Conservation (phyloP, 2,113 vertebrate genomes). For the Chamaetylas fuelleborni region DNA sequence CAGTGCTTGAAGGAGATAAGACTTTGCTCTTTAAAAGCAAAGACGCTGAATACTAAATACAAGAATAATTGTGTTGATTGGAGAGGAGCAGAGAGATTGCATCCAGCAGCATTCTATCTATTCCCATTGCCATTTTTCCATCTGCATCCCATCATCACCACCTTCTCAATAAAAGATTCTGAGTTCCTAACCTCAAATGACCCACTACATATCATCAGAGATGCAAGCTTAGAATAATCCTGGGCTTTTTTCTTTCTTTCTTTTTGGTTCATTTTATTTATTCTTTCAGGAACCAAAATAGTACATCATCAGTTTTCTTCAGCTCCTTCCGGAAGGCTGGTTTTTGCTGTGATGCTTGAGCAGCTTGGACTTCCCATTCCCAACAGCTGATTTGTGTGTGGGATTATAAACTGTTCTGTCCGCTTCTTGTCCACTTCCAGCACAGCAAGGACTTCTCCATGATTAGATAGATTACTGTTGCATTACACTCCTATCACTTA, state of each 20-base stretch:
- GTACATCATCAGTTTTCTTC: neutral
- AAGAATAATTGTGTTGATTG: neutral
- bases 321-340: neutral
- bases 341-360: neutral
- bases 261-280: neutral
- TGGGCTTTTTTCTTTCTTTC: neutral
- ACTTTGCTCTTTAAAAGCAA: neutral
- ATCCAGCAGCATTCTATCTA: neutral
- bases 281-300: neutral
- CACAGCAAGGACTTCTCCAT: neutral
- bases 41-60: neutral
- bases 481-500: neutral
- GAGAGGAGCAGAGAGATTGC: neutral
- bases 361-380: neutral
- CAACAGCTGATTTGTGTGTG: neutral
- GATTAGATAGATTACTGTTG: neutral
- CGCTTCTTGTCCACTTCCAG: neutral
- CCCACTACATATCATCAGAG: neutral
- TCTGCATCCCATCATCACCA: neutral
- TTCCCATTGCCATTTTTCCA: neutral
- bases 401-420: neutral
- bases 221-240: neutral
- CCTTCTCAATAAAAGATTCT: neutral
- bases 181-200: neutral
- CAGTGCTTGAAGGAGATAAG: neutral